Evolutionary conservation across 2,797 vertebrate species (phyloP).

Genomic region (Helostoma temminkii): DNA sequence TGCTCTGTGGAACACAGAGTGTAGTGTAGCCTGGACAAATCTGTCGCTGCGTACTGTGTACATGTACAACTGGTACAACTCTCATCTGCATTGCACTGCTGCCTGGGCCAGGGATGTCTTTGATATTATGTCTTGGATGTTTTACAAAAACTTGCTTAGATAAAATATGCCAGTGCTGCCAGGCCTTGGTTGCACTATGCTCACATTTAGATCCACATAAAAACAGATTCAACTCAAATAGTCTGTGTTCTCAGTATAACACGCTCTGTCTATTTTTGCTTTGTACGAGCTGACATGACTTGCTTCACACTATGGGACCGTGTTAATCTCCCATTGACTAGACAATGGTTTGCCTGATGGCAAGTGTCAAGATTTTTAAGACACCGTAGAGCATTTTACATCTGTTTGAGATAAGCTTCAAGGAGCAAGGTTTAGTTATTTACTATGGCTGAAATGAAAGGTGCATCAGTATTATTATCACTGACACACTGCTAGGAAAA

Average conservation of each 20-base stretch:
- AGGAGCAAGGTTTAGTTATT: constrained; percentile 1
- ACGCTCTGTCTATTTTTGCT: constrained; percentile 16
- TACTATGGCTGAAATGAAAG: constrained; percentile 19
- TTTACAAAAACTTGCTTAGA: constrained; percentile 49
- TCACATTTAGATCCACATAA: constrained; percentile 7
- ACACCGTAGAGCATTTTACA: not conserved
- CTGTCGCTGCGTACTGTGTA: constrained; percentile 52
- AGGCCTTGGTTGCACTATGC: constrained; percentile 24
- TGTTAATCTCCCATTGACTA: not conserved
- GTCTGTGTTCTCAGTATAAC: constrained; percentile 10
- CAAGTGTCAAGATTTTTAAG: not conserved
- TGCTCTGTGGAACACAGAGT: constrained; percentile 66
- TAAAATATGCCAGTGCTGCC: constrained; percentile 48
- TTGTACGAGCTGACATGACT: constrained; percentile 14
- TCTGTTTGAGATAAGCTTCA: constrained; percentile 15
- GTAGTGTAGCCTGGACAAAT: constrained; percentile 60
- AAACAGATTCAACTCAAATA: not conserved
- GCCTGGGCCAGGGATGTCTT: constrained; percentile 44
- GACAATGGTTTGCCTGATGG: constrained; percentile 12
- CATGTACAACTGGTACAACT: constrained; percentile 62
- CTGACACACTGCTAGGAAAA: constrained; percentile 17
- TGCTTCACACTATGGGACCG: not conserved
- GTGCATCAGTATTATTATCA: constrained; percentile 19
- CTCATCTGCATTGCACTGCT: constrained; percentile 50
- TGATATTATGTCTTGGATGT: constrained; percentile 57